phyloP scores from a whole-genome alignment of 2,797 vertebrate genomes.

The Alauda arvensis region DNA sequence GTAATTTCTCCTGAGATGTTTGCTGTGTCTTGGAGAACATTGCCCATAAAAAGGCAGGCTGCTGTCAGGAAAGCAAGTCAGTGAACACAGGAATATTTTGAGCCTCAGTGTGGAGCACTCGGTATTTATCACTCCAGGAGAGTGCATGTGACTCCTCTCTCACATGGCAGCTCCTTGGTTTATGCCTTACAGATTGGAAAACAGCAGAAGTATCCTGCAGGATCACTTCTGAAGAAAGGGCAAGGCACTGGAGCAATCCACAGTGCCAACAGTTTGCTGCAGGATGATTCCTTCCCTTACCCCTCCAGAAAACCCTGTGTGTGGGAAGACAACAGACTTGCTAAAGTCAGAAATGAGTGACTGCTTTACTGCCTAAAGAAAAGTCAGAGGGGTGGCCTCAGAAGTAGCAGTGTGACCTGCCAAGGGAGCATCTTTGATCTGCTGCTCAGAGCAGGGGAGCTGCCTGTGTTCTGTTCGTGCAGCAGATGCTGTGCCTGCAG shows the following conservation, averaged over 20 bases:
- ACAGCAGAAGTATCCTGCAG: not conserved
- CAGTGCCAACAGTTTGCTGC: not conserved
- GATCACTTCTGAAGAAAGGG: not conserved
- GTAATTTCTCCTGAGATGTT: conserved; percentile 7
- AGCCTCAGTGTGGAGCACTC: conserved; percentile 6
- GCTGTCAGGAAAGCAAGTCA: not conserved
- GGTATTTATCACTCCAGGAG: conserved; percentile 32
- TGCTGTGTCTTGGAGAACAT: conserved; percentile 9
- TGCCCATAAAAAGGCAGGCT: conserved; percentile 23
- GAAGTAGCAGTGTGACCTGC: not conserved
- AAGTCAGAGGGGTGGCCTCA: not conserved
- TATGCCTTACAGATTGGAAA: not conserved
- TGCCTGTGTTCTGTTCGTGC: not conserved
- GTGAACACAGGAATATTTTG: conserved; percentile 42
- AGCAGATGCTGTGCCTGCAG: not conserved
- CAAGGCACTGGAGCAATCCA: not conserved
- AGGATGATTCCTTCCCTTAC: not conserved
- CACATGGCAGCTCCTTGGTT: conserved; percentile 20
- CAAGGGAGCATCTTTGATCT: not conserved
- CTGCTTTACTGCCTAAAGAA: not conserved
- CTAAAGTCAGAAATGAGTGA: not conserved
- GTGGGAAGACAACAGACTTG: not conserved
- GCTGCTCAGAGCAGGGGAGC: not conserved
- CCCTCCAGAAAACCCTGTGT: not conserved
- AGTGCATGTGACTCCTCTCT: conserved; percentile 15